Base-by-base conservation (phyloP, 1,140 invertebrate species). In the Drosophila rufa region DNA sequence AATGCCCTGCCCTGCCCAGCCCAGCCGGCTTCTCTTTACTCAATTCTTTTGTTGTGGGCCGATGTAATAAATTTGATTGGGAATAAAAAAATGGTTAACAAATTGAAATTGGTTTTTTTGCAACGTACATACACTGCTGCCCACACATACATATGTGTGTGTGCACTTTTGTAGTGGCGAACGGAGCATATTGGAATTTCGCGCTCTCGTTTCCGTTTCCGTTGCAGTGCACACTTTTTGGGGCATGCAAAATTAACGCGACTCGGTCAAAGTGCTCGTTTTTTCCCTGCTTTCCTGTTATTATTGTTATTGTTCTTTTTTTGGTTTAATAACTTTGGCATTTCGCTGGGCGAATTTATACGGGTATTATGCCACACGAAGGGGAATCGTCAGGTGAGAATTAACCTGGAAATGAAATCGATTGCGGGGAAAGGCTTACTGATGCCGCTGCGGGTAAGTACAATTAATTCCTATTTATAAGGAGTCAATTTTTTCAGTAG, bases 61-160 rank as follows among this genome's bases (percentile, higher is more conserved):
- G n/a, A 45, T 78, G 83, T 90, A 89, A 89, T 89, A 89, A 89
- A 89, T 89, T 89, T 89, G 80, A 89, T 89, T 90, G 84, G 46
- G 58, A 84, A 80, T 81, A 84, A 80, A 80, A 75, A 79, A 79
- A 79, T 48, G 66, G 61, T 84, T 89, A 84, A 90, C 85, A 90
- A 90, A 89, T 79, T 90, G 84, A 75, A 84, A 90, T 90, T 78
- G 77, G 46, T 64, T 89, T 71, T 75, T 87, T 50, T 27, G 56
- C 42, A 36, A 36, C 33, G 12, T 36, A 36, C 38, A 22, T 48
- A 38, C 30, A 58, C 22, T 33, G 27, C 27, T 11, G 3, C 47
- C 33, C n/a, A 30, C 58, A 42, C 38, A 74, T 53, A 42, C 38
- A 74, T 53, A 59, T 60, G 11, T 53, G 19, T 57, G 36, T n/a